Evolutionary conservation across 2,888 invertebrate genomes (phyloP).

Genomic region (Athalia rosae): DNA sequence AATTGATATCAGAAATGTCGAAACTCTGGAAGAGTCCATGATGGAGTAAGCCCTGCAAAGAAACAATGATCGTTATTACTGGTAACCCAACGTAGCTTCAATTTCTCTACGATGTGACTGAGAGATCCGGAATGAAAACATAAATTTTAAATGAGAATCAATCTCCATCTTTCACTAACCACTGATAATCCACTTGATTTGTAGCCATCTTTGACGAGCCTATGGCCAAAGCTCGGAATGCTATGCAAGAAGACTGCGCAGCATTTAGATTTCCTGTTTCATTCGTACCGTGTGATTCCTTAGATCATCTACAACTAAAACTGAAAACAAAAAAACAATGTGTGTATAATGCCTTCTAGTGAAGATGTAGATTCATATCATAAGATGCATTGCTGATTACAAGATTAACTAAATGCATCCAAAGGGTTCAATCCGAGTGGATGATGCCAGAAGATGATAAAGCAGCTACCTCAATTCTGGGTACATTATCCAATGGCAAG

Average conservation of each 20-base stretch:
- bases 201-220: constrained; percentile 72
- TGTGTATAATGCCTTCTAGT: background rate
- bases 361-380: background rate
- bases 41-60: constrained; percentile 90
- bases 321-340: constrained; percentile 54
- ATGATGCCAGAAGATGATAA: no score
- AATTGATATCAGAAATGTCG: constrained; percentile 98
- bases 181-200: constrained; percentile 75
- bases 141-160: no score
- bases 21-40: constrained; percentile 97
- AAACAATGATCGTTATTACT: constrained; percentile 3
- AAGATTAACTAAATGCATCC: no score
- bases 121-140: no score
- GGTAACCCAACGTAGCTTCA: no score
- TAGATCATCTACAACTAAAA: constrained; percentile 69
- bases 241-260: constrained; percentile 65
- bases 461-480: no score
- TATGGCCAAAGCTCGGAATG: constrained; percentile 66
- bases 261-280: constrained; percentile 67
- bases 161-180: constrained; percentile 64
- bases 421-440: no score
- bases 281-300: constrained; percentile 59
- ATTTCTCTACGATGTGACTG: no score
- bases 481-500: no score
- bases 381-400: no score